These are phyloP conservation scores for Perca flavescens DNA, from an alignment of 2,113 vertebrate genomes.

Conservation along the genomic window DNA sequence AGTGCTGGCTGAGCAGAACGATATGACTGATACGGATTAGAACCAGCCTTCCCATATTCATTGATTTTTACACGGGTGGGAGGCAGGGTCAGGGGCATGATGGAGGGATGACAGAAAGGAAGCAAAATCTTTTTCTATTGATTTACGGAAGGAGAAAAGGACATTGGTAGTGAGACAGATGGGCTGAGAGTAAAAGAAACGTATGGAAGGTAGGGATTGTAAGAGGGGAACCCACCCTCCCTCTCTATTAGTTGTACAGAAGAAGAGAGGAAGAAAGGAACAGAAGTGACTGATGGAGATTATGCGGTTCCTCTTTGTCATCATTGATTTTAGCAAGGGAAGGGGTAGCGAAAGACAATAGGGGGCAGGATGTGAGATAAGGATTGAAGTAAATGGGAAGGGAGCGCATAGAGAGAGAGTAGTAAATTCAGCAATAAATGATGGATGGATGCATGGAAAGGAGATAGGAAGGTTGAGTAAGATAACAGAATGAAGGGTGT, in stretches of 20 bases:
- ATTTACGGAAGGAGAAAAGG: slow-evolving; percentile 56
- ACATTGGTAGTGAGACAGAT: slow-evolving; percentile 41
- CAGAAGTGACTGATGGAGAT: slow-evolving; percentile 27
- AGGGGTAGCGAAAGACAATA: neutral
- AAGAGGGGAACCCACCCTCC: neutral
- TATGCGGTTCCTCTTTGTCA: neutral
- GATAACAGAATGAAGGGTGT: slow-evolving; percentile 1
- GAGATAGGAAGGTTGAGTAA: neutral
- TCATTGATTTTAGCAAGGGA: slow-evolving; percentile 31
- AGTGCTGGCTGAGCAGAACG: slow-evolving; percentile 75
- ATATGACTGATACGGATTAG: slow-evolving; percentile 73
- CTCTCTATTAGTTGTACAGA: neutral
- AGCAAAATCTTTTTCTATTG: slow-evolving; percentile 51
- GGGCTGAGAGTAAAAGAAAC: slow-evolving; percentile 4
- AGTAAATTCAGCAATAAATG: slow-evolving; percentile 11
- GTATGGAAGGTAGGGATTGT: neutral
- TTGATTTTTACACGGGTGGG: slow-evolving; percentile 60
- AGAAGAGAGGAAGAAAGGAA: neutral
- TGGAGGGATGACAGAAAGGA: slow-evolving; percentile 32
- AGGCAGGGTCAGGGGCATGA: neutral
- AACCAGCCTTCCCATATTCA: slow-evolving; percentile 61
- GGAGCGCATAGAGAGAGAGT: neutral
- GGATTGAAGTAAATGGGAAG: slow-evolving; percentile 1
- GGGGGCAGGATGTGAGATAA: slow-evolving; percentile 3
- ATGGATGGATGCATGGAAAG: slow-evolving; percentile 20